A percentile compares a stretch with the other conserved stretches of the same genome.
Conservation (phyloP, 2,888 invertebrate species). For the Hanleya hanleyi region DNA sequence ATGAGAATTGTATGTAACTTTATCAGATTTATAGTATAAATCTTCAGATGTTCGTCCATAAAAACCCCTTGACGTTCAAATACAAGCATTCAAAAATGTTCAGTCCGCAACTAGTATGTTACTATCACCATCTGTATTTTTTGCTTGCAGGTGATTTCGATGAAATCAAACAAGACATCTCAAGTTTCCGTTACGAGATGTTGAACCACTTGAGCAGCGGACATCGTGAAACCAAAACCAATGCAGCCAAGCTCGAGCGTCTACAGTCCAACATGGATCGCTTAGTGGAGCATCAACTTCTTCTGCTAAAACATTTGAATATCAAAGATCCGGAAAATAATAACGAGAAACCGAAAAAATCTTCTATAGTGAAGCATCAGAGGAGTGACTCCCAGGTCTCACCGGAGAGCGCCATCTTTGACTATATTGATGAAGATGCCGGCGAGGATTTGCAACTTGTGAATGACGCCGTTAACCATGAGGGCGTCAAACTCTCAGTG, state of each 20-base stretch:
- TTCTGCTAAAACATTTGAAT: neutral
- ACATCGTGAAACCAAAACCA: conserved; percentile 36
- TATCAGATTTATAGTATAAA: too few species aligned
- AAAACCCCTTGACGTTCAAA: too few species aligned
- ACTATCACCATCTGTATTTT: too few species aligned
- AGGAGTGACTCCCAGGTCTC: neutral
- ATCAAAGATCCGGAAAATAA: neutral
- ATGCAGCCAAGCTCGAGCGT: conserved; percentile 1
- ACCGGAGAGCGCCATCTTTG: conserved; percentile 4
- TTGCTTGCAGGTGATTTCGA: conserved; percentile 15
- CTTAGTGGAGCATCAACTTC: conserved; percentile 14
- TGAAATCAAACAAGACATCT: conserved; percentile 38
- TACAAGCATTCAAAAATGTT: too few species aligned
- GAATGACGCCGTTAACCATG: neutral
- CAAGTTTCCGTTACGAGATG: conserved; percentile 32
- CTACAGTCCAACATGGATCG: neutral
- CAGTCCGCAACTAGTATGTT: too few species aligned
- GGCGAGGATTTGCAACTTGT: neutral
- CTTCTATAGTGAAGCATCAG: neutral
- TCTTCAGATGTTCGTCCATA: too few species aligned
- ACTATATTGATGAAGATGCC: neutral
- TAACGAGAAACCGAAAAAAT: neutral
- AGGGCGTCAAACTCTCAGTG: neutral
- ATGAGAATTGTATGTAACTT: too few species aligned
- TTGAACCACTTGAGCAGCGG: conserved; percentile 27